These are phyloP conservation scores for Atractosteus spatula DNA, from an alignment of 2,113 vertebrate species.

Conservation along the genomic window DNA sequence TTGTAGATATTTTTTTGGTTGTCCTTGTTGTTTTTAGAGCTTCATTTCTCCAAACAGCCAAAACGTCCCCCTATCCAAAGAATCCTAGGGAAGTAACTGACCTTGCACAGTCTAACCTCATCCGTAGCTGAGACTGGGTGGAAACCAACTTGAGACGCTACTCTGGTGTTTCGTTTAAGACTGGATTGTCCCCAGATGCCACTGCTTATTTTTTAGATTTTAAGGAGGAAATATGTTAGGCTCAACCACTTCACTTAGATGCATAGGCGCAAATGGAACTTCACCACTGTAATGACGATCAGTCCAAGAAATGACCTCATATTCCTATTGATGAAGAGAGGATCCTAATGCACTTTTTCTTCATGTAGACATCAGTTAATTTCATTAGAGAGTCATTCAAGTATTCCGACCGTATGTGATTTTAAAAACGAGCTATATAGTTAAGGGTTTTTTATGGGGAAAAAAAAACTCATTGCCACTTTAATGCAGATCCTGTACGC, in stretches of 20 bases:
- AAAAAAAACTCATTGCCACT: constrained; percentile 39
- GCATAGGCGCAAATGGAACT: background rate
- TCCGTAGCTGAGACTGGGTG: background rate
- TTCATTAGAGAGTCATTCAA: too few species aligned
- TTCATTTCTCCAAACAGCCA: too few species aligned
- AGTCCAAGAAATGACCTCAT: background rate
- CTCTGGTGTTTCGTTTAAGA: background rate
- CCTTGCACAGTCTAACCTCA: too few species aligned
- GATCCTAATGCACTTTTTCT: too few species aligned
- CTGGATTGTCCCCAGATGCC: background rate
- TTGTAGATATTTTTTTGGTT: too few species aligned
- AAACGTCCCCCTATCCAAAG: too few species aligned
- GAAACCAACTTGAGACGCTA: background rate
- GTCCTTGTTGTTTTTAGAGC: too few species aligned
- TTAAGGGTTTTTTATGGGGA: constrained; percentile 22
- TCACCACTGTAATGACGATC: background rate
- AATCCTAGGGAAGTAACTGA: too few species aligned
- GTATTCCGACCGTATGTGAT: background rate
- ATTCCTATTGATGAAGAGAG: background rate
- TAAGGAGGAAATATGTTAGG: background rate
- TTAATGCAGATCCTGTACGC: constrained; percentile 41
- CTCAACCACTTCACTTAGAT: background rate
- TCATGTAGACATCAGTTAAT: too few species aligned
- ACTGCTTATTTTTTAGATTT: too few species aligned
- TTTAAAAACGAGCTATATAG: constrained; percentile 36